These are phyloP conservation scores for Choloepus didactylus DNA, from an alignment of 2,797 vertebrate genomes.

Conservation along the genomic window DNA sequence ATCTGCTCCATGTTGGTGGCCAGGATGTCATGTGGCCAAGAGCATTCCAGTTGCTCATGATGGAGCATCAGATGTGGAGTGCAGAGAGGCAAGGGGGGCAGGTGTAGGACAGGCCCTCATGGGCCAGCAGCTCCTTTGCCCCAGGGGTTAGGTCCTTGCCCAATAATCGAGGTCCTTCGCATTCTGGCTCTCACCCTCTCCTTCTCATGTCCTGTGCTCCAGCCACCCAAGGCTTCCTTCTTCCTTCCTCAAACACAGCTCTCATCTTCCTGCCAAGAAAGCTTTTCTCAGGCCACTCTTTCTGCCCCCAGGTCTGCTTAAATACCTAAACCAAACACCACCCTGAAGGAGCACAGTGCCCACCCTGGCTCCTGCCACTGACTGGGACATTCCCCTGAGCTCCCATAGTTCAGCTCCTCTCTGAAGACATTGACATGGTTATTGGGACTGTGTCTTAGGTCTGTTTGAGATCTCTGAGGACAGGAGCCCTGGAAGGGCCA, in stretches of 20 bases:
- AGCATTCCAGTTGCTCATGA: neutral
- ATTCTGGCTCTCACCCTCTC: neutral
- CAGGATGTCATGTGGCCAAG: neutral
- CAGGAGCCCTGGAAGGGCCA: neutral
- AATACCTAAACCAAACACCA: neutral
- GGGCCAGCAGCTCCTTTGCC: neutral
- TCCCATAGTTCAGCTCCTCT: neutral
- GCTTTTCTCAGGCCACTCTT: neutral
- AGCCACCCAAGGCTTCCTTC: neutral
- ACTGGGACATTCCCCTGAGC: neutral
- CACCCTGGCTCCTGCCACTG: neutral
- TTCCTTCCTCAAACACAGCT: neutral
- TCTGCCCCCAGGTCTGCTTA: neutral
- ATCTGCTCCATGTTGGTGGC: neutral
- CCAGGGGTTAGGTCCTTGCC: neutral
- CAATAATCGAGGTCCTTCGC: neutral
- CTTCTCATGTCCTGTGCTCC: neutral
- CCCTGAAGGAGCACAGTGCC: neutral
- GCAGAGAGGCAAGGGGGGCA: neutral
- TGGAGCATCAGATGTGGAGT: neutral
- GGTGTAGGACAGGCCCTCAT: neutral
- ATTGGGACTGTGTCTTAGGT: neutral
- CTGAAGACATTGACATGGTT: neutral
- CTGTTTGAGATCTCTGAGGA: neutral
- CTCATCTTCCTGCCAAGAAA: neutral